Evolutionary conservation across 2,797 vertebrate species (phyloP), one percentile per base, ranked within the genome.

Genomic region (Syngnathus rostellatus): DNA sequence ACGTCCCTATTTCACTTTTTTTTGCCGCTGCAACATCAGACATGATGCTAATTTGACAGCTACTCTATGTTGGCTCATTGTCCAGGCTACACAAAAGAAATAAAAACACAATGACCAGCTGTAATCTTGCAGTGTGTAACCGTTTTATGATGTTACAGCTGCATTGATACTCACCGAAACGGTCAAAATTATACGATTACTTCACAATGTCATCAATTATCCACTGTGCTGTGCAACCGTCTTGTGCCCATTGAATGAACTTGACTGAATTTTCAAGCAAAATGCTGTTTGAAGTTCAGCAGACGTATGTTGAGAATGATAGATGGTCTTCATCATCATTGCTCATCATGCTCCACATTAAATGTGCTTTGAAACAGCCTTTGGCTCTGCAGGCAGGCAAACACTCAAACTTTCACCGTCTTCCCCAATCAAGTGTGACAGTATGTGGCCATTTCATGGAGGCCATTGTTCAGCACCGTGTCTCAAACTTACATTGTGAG

Each of bases 401-500:
- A 63, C 21, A 67, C 67, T 64, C 64, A 8, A n/a, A 67, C 80
- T 70, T 71, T 65, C 64, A 64, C 68, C 7, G 66, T 73, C 77
- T 77, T 62, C 60, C 41, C 65, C 76, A 77, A 66, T 85, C 77
- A 78, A 51, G 75, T 63, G 19, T 74, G 68, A 77, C 72, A 70
- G 66, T 66, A 63, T 74, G 64, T 69, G 63, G 68, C 74, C 62
- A 70, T 66, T 72, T 75, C 69, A 54, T 62, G 65, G 75, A 66
- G 51, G 51, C 54, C 74, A 69, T 85, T 80, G 61, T 61, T 77
- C 69, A 69, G 69, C 31, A 10, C 73, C 69, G 72, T 70, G 76
- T 77, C 76, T 75, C 51, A 65, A 73, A 68, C 72, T 68, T 81
- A 72, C 70, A 81, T 81, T 65, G 82, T 77, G 81, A 70, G 72